Evolutionary conservation across 2,888 invertebrate species (phyloP), one percentile per base, ranked within the genome.

Genomic region (Byasa hedistus): DNA sequence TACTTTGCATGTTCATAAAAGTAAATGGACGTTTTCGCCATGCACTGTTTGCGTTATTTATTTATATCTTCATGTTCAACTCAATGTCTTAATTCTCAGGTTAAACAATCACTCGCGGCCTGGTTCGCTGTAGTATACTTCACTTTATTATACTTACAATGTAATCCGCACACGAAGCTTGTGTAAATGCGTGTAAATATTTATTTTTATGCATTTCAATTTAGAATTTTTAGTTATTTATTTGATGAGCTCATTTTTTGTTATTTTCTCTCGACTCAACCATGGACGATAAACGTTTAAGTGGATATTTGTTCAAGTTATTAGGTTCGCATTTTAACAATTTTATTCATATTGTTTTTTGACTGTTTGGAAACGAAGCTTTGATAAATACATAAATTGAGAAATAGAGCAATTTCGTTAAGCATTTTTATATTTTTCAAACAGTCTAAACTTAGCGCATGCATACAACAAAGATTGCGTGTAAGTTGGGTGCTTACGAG

Each of bases 381-480:
- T 27, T 27, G 5, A 27, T 27, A 27, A 27, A 27, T 27, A 27
- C 3, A 5, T 5, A 27, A 5, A 27, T 27, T 4, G 3, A 27
- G 27, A 39, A 0, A 15, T 39, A 15, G 12, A 27, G 27, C 15
- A n/a, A 5, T n/a, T 48, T 48, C n/a, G 19, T 19, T n/a, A 7
- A 4, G 0, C 8, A 48, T n/a, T 5, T n/a, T 2, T 2, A n/a
- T 48, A 8, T 32, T 32, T 32, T 27, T 32, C 7, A 57, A 58
- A 15, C 17, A 56, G 61, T 32, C n/a, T 19, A 23, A 65, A 27
- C 65, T 61, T 32, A n/a, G 32, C 61, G 57, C 61, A 56, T 61
- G 57, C 52, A 60, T 65, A 65, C 51, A 32, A 22, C 72, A 73
- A 72, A 75, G 68, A 76, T 65, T 68, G 66, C 51, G 66, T 65